Evolutionary conservation across 2,888 invertebrate species (phyloP), one percentile per base, ranked within the genome.

Genomic region (Tortricodes alternella): DNA sequence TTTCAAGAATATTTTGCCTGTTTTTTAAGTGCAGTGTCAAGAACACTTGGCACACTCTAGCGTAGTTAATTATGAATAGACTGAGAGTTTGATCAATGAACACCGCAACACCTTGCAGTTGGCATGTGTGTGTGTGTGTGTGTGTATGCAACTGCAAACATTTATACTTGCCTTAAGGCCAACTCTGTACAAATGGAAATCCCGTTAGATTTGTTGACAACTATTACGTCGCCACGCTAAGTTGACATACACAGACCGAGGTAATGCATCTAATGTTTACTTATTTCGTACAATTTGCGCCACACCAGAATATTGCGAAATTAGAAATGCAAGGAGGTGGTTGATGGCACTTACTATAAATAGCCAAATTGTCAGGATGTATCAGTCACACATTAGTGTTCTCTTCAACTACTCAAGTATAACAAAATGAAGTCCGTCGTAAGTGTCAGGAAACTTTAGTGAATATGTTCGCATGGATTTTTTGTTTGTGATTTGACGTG

Each of bases 251-350:
- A 77, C 74, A 73, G 74, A 73, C 71, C 78, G 80, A 83, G 86
- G 85, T 85, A 86, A 89, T 87, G 87, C 79, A 83, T 74, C 73
- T 73, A 78, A 74, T 89, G 83, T 89, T 90, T 89, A 85, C 89
- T 80, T 84, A 87, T 88, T 85, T 88, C 86, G 87, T 87, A 78
- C 77, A 86, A 82, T 87, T 88, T 83, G 79, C 84, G 85, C 83
- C 84, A 85, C 76, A 77, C 73, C 76, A 76, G 77, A 75, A 77
- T 68, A 80, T 85, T 86, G 81, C 78, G 86, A 81, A 85, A 87
- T 74, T 73, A 78, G 75, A 71, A 82, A 69, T 73, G 74, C 66
- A 73, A 74, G 80, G 87, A 80, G 86, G 85, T 85, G 86, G 88
- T 62, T 68, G 69, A 68, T 74, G 67, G 70, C 74, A 70, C 68